A percentile compares a stretch with the other conserved stretches of the same genome.
Conservation (phyloP, 2,888 invertebrate genomes). For the Nipponacmea schrenckii region DNA sequence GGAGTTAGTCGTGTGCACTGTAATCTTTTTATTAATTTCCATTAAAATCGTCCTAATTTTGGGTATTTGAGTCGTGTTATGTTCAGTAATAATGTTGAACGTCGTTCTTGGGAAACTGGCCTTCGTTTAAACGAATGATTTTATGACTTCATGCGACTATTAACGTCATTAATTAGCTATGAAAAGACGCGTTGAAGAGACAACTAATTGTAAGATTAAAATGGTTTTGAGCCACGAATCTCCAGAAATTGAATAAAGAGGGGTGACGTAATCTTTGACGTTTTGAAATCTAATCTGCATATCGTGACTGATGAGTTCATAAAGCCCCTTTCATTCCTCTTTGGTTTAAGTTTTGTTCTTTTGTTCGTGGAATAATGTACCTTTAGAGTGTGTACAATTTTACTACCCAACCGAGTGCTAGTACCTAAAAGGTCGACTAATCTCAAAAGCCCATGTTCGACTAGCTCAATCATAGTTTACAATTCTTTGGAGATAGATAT, state of each 20-base stretch:
- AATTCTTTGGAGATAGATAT: too few relatives aligned
- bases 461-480: too few relatives aligned
- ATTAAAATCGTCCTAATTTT: slow-evolving; percentile 4
- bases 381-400: too few relatives aligned
- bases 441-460: too few relatives aligned
- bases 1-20: background rate
- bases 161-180: slow-evolving; percentile 2
- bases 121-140: slow-evolving; percentile 4
- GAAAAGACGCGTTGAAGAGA: slow-evolving; percentile 4
- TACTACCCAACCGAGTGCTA: too few relatives aligned
- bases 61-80: background rate
- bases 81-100: background rate
- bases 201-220: slow-evolving; percentile 1
- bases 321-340: too few relatives aligned
- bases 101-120: background rate
- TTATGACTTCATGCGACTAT: background rate
- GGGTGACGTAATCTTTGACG: background rate
- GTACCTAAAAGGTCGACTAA: too few relatives aligned
- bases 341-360: too few relatives aligned
- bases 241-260: background rate
- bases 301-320: too few relatives aligned
- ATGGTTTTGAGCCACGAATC: background rate
- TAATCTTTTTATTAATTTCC: slow-evolving; percentile 9
- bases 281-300: background rate
- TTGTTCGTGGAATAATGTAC: too few relatives aligned